Conservation (phyloP, 2,113 vertebrate genomes). For the Embiotoca jacksoni region DNA sequence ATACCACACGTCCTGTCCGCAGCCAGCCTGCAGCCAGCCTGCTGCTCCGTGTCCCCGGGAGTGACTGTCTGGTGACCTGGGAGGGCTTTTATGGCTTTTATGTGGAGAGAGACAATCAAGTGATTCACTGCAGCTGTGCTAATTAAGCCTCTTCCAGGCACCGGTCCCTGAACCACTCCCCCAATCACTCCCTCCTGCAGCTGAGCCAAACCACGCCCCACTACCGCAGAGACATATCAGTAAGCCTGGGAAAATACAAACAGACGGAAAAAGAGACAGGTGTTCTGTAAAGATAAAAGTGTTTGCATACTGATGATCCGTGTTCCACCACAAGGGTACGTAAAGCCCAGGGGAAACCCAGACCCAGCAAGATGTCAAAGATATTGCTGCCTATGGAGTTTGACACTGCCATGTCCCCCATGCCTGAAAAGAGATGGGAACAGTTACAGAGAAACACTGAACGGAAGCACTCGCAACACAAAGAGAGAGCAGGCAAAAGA, state of each 20-base stretch:
- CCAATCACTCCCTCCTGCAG: too few relatives aligned
- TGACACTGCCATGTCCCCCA: constrained; percentile 88
- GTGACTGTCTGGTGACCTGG: too few relatives aligned
- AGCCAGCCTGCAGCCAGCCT: too few relatives aligned
- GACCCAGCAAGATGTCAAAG: constrained; percentile 87
- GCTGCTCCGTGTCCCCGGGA: too few relatives aligned
- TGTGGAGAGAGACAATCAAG: too few relatives aligned
- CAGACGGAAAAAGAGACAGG: not conserved
- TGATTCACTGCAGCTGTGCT: too few relatives aligned
- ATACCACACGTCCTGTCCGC: too few relatives aligned
- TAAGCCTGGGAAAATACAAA: not conserved
- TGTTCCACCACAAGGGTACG: constrained; percentile 85
- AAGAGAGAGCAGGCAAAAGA: not conserved
- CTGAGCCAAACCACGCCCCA: too few relatives aligned
- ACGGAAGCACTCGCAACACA: not conserved
- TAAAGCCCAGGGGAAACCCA: constrained; percentile 87
- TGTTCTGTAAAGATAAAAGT: not conserved
- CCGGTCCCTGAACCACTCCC: too few relatives aligned
- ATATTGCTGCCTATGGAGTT: constrained; percentile 89
- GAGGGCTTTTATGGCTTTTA: too few relatives aligned
- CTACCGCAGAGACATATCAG: not conserved
- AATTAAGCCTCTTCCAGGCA: too few relatives aligned
- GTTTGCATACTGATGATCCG: constrained; percentile 77
- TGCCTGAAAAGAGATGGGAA: constrained; percentile 70
- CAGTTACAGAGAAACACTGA: constrained; percentile 7